These are phyloP conservation scores for Pelusios castaneus DNA, from an alignment of 2,113 vertebrate genomes.

Conservation along the genomic window DNA sequence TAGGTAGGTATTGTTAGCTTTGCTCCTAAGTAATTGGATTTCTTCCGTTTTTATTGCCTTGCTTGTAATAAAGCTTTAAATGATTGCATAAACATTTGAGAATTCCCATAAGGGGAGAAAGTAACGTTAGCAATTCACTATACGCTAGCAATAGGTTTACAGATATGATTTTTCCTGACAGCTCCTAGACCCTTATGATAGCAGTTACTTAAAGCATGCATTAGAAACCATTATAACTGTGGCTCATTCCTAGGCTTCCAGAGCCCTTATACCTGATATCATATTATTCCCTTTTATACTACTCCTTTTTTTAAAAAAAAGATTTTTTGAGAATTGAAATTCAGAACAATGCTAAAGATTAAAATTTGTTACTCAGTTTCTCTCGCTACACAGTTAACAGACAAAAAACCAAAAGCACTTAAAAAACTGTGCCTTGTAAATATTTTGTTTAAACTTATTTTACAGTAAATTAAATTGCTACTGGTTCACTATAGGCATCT, in stretches of 20 bases:
- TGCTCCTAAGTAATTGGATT: slow-evolving; percentile 76
- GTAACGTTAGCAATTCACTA: slow-evolving; percentile 57
- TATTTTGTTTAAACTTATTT: background rate
- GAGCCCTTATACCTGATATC: background rate
- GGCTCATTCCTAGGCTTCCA: background rate
- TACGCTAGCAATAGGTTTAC: slow-evolving; percentile 45
- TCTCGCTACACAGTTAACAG: background rate
- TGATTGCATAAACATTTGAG: slow-evolving; percentile 69
- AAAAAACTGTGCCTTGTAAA: background rate
- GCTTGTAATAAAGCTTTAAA: slow-evolving; percentile 71
- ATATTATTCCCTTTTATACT: background rate
- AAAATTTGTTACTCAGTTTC: background rate
- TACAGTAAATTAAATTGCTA: background rate
- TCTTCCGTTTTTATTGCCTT: slow-evolving; percentile 64
- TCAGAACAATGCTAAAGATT: background rate
- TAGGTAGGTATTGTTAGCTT: slow-evolving; percentile 67
- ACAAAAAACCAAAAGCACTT: background rate
- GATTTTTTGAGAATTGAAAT: background rate
- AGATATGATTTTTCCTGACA: slow-evolving; percentile 50
- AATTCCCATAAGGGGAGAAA: slow-evolving; percentile 61
- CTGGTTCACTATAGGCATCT: background rate
- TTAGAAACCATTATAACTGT: slow-evolving; percentile 26
- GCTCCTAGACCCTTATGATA: slow-evolving; percentile 22
- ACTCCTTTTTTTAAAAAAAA: background rate
- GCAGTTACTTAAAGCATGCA: slow-evolving; percentile 26